Percentiles rank a stretch among this genome's conserved stretches.
phyloP scores from a whole-genome alignment of 2,888 invertebrate species.

The Drosophila histrio region DNA sequence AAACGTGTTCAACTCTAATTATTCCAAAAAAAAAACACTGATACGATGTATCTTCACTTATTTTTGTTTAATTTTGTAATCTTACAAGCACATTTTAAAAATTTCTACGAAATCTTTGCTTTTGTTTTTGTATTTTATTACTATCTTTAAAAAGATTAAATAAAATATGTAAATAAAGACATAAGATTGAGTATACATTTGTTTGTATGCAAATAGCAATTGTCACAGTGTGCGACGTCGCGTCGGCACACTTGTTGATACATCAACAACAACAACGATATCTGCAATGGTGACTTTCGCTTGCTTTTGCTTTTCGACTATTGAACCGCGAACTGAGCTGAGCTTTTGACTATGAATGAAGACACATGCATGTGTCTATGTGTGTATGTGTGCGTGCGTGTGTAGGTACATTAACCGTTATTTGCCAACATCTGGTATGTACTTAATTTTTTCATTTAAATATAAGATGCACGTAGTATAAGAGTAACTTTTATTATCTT shows the following conservation, averaged over 20 bases:
- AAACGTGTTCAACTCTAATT: neutral
- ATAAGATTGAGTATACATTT: neutral
- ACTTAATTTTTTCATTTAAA: conserved; percentile 17
- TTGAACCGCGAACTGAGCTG: conserved; percentile 25
- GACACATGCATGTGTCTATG: neutral
- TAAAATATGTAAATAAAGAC: neutral
- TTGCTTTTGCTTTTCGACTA: conserved; percentile 8
- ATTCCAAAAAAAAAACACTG: neutral
- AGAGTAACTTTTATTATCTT: conserved; percentile 46
- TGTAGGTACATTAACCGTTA: conserved; percentile 18
- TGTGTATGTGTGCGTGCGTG: conserved; percentile 1
- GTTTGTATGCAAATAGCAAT: neutral
- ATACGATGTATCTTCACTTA: neutral
- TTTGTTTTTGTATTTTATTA: neutral
- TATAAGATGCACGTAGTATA: conserved; percentile 27
- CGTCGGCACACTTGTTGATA: conserved; percentile 39
- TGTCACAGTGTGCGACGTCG: conserved; percentile 35
- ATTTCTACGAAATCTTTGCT: neutral
- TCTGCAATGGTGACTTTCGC: conserved; percentile 47
- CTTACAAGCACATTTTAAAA: conserved; percentile 4
- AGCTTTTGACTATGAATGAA: conserved; percentile 40
- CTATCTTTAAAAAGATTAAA: neutral
- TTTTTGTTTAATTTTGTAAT: neutral
- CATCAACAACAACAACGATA: conserved; percentile 13
- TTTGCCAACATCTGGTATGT: conserved; percentile 37